These are phyloP conservation scores for Aurelia coerulea DNA, from an alignment of 30 jellyfish, hydroid and myxozoan genomes.

Conservation along the genomic window DNA sequence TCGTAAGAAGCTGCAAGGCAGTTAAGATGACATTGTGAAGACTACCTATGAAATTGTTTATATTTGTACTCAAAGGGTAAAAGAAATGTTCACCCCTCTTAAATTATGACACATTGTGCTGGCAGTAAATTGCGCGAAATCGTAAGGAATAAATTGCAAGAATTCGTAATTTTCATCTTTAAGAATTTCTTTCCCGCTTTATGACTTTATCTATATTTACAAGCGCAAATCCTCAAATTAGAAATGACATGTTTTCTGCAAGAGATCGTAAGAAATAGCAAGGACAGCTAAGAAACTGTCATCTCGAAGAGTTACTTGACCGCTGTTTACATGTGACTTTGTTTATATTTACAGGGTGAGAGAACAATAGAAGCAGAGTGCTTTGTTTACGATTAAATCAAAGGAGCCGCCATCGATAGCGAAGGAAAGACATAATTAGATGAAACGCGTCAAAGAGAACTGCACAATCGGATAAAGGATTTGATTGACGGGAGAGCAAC, in stretches of 20 bases:
- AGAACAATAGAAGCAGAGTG: conserved; percentile 57
- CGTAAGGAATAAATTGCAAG: too few species aligned
- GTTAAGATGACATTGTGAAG: too few species aligned
- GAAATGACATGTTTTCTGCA: neutral
- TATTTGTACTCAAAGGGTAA: too few species aligned
- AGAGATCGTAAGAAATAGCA: neutral
- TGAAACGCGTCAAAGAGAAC: conserved; percentile 54
- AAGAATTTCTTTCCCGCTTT: too few species aligned
- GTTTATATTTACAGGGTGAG: conserved; percentile 51
- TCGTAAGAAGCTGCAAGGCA: too few species aligned
- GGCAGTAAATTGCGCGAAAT: too few species aligned
- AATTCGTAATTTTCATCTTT: too few species aligned
- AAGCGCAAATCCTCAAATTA: too few species aligned
- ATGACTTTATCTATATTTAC: too few species aligned
- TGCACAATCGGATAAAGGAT: conserved; percentile 43
- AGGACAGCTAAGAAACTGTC: neutral
- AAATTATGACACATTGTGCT: too few species aligned
- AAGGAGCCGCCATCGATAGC: conserved; percentile 51
- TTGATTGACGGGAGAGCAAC: conserved; percentile 73
- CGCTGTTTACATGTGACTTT: conserved; percentile 27
- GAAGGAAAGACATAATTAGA: conserved; percentile 61
- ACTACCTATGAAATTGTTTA: too few species aligned
- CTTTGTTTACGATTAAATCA: conserved; percentile 40
- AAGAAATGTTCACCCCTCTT: too few species aligned
- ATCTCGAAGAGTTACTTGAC: conserved; percentile 5